Evolutionary conservation across 1,140 invertebrate species (phyloP), one percentile per base, ranked within the genome.

Genomic region (Sarcophaga bullata): DNA sequence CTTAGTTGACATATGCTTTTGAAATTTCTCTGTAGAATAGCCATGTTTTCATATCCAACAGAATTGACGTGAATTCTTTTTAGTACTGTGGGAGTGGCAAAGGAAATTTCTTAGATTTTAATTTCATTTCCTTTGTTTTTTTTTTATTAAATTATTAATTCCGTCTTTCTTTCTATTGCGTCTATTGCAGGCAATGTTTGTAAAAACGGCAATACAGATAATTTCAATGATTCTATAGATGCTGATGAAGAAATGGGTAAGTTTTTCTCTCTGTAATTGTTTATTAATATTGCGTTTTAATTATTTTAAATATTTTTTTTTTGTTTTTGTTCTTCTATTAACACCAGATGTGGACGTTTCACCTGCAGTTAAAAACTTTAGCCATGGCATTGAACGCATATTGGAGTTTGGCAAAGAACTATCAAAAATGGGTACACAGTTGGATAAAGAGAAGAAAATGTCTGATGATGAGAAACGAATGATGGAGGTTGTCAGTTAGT

Each of bases 331-430:
- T 37, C 25, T 37, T 37, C 25, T 37, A 37, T 37, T 37, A 37
- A 37, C 1, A 52, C 0, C 19, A 90, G 92, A 92, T 88, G 89
- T 92, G 49, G 92, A 92, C 85, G 83, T 90, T n/a, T 89, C 91
- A 81, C 85, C 90, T 17, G 90, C 90, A 84, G 85, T 88, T 15
- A 92, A 93, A 85, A 93, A 93, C 86, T 94, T 95, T 85, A 95
- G 96, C 80, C 94, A 95, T 84, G 96, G 96, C 2, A 95, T 98
- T 84, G 96, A 93, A 90, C 94, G 96, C 86, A 98, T 99, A 93
- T 91, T 99, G 80, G 94, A 97, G 87, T 99, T 98, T 91, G 98
- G 98, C 48, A 94, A 95, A 86, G 97, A 99, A 89, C 92, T 99
- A 72, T 97, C 98, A 90, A 93, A 95, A 84, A 96, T 98, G 93